Conservation (phyloP, 2,888 invertebrate species). For the Megamerina dolium region DNA sequence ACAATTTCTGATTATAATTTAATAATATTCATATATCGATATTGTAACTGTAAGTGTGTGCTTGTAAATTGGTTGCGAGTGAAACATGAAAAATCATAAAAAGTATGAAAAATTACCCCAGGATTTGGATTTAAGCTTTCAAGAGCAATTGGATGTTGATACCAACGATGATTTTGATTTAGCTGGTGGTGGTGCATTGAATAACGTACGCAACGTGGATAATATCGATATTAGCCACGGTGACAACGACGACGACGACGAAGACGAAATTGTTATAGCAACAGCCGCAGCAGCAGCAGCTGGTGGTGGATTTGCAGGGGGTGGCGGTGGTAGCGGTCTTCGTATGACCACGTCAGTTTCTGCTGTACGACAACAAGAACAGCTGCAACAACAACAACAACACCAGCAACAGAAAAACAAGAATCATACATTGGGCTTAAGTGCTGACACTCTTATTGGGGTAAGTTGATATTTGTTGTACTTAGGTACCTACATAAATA, state of each 20-base stretch:
- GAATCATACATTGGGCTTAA: neutral
- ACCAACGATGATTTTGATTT: constrained; percentile 31
- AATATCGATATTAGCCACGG: constrained; percentile 24
- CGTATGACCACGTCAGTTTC: constrained; percentile 19
- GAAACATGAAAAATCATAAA: constrained; percentile 45
- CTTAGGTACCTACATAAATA: neutral
- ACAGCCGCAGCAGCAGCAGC: constrained; percentile 25
- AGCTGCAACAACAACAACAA: no score
- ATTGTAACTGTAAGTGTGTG: no score
- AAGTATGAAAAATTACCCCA: constrained; percentile 49
- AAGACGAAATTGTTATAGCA: constrained; percentile 41
- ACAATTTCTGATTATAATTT: no score
- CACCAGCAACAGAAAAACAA: constrained; percentile 21
- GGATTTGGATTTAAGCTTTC: constrained; percentile 48
- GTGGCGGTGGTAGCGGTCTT: constrained; percentile 25
- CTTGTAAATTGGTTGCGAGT: no score
- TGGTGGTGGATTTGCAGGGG: constrained; percentile 22
- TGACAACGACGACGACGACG: constrained; percentile 34
- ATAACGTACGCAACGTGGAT: no score
- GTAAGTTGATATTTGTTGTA: constrained; percentile 33
- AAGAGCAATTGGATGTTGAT: constrained; percentile 40
- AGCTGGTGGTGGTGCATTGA: constrained; percentile 16
- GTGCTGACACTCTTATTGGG: constrained; percentile 41
- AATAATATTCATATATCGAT: no score
- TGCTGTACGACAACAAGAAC: constrained; percentile 21